Evolutionary conservation across 2,888 invertebrate species (phyloP).

Genomic region (Axea sp.): DNA sequence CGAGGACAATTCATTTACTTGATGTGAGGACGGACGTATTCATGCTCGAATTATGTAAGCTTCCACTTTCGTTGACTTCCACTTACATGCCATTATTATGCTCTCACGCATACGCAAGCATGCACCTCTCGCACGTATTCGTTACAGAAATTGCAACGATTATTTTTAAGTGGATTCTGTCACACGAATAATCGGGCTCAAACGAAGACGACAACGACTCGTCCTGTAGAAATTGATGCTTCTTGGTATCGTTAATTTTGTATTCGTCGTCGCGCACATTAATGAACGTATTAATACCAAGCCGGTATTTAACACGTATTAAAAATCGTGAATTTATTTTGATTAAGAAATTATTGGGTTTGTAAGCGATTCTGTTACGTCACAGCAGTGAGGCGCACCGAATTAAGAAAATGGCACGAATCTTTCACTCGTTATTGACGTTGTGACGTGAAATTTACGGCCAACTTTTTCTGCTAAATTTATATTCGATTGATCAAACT

Average conservation of each 20-base stretch:
- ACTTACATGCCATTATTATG: conserved; percentile 64
- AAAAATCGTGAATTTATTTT: conserved; percentile 32
- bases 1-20: conserved; percentile 50
- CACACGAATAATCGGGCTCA: conserved; percentile 41
- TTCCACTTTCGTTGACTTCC: conserved; percentile 73
- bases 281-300: conserved; percentile 1
- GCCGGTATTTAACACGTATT: conserved; percentile 3
- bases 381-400: too few species aligned
- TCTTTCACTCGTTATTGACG: too few species aligned
- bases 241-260: conserved; percentile 1
- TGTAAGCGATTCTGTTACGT: conserved; percentile 23
- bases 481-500: conserved; percentile 31
- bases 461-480: too few species aligned
- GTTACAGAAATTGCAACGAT: conserved; percentile 48
- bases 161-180: conserved; percentile 46
- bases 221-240: conserved; percentile 5
- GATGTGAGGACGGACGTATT: conserved; percentile 69
- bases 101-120: conserved; percentile 53
- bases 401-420: too few species aligned
- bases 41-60: conserved; percentile 73
- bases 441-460: too few species aligned
- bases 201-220: conserved; percentile 9
- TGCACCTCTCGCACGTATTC: conserved; percentile 40
- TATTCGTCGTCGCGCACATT: neutral
- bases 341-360: conserved; percentile 31